These are phyloP conservation scores for Apotomis capreana DNA, from an alignment of 2,888 invertebrate genomes.

Conservation along the genomic window DNA sequence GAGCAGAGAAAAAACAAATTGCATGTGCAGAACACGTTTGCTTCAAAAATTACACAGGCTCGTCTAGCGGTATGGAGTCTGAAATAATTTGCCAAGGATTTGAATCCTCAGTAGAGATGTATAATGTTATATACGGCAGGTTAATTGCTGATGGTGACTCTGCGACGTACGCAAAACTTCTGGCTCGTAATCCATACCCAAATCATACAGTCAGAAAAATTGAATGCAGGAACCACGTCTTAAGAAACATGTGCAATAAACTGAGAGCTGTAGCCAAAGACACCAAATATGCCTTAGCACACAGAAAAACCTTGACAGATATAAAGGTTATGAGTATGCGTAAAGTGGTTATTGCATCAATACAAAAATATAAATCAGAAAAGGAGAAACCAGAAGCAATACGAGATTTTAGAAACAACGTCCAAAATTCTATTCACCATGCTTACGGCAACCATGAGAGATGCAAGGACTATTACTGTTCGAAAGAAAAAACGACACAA, in stretches of 20 bases:
- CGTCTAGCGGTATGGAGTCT: constrained; percentile 36
- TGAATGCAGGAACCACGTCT: too few relatives aligned
- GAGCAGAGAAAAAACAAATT: constrained; percentile 38
- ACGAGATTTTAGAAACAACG: constrained; percentile 5
- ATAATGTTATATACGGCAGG: constrained; percentile 38
- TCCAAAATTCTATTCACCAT: background rate
- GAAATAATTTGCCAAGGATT: constrained; percentile 31
- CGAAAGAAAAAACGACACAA: too few relatives aligned
- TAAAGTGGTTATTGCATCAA: constrained; percentile 20
- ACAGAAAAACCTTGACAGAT: constrained; percentile 22
- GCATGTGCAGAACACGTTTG: constrained; percentile 38
- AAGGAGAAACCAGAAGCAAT: constrained; percentile 19
- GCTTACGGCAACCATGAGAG: too few relatives aligned
- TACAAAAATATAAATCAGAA: constrained; percentile 18
- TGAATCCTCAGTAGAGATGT: constrained; percentile 26
- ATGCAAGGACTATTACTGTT: too few relatives aligned
- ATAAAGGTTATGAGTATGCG: constrained; percentile 15
- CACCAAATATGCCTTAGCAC: constrained; percentile 20
- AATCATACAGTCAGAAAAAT: too few relatives aligned
- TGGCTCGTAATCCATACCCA: too few relatives aligned
- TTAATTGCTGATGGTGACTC: constrained; percentile 35
- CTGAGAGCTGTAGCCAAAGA: constrained; percentile 11
- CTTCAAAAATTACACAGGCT: constrained; percentile 41
- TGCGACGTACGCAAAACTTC: constrained; percentile 14
- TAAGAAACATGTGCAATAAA: constrained; percentile 14